Evolutionary conservation across 2,888 invertebrate genomes (phyloP), one percentile per base, ranked within the genome.

Genomic region (Lasioglossum malachurum): DNA sequence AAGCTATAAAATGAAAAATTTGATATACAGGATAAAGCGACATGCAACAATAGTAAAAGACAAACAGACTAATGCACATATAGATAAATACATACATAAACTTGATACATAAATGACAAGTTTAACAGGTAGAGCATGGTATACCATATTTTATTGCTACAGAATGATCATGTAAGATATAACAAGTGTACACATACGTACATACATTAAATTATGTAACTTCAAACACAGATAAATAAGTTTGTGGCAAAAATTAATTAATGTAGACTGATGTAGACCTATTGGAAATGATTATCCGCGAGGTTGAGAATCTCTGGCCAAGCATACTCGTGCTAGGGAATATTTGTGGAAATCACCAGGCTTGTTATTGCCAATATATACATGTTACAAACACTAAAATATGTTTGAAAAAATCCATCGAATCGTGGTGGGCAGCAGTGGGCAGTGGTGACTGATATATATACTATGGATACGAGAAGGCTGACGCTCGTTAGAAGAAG

Each of bases 1-100:
- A 88, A 83, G 71, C 64, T 23, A 64, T 35, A 74, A 31, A 44
- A 41, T 64, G 31, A 44, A 53, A 46, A 46, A 64, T 41, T 41
- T 35, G 38, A 73, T 23, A 60, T 46, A 44, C 67, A 12, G 19
- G n/a, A 69, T 35, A 69, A 69, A 69, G 23, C 23, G 23, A 71
- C 38, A 71, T 71, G 12, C 38, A n/a, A 71, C 71, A 71, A 35
- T 69, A 35, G 10, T 12, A 41, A n/a, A 71, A 41, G 12, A 8
- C 19, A 67, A 41, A 38, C 1, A 23, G n/a, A n/a, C n/a, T 71
- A 14, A 0, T 38, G 4, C 10, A 69, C 19, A 71, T 71, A 71
- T 41, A 41, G 12, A 23, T 23, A 71, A 8, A 71, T 41, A 41
- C 38, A 71, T 71, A 41, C n/a, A 71, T n/a, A 71, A 41, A 71